Evolutionary conservation across 1,140 invertebrate species (phyloP).

Genomic region (Ectropis grisescens): DNA sequence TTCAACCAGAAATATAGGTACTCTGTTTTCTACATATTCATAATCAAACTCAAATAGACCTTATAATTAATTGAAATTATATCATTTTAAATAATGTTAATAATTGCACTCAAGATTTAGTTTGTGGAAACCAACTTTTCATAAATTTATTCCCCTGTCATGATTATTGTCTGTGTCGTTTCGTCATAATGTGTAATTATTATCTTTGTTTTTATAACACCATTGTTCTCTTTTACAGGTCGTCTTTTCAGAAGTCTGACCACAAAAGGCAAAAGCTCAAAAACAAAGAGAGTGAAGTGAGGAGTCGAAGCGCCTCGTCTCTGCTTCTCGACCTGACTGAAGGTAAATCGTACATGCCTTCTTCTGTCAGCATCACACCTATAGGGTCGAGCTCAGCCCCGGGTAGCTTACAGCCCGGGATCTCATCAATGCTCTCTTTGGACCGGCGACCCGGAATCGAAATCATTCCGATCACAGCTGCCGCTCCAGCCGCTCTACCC

Average conservation of each 20-base stretch:
- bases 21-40: too few relatives aligned
- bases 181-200: too few relatives aligned
- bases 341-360: slow-evolving; percentile 73
- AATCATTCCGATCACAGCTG: slow-evolving; percentile 81
- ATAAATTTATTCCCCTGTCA: too few relatives aligned
- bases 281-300: slow-evolving; percentile 47
- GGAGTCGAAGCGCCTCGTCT: slow-evolving; percentile 43
- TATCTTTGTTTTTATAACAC: too few relatives aligned
- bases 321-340: slow-evolving; percentile 71
- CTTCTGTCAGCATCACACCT: slow-evolving; percentile 85
- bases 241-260: slow-evolving; percentile 69
- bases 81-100: too few relatives aligned
- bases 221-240: too few relatives aligned
- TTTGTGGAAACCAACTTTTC: too few relatives aligned
- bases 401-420: slow-evolving; percentile 57
- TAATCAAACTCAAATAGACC: too few relatives aligned
- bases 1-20: too few relatives aligned
- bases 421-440: slow-evolving; percentile 75
- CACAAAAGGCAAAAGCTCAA: slow-evolving; percentile 67
- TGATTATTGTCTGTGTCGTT: too few relatives aligned
- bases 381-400: slow-evolving; percentile 66
- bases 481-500: slow-evolving; percentile 74
- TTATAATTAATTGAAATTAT: too few relatives aligned
- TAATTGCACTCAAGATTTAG: too few relatives aligned
- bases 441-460: slow-evolving; percentile 83